Evolutionary conservation across 2,113 vertebrate species (phyloP).

Genomic region (Lycaon pictus): DNA sequence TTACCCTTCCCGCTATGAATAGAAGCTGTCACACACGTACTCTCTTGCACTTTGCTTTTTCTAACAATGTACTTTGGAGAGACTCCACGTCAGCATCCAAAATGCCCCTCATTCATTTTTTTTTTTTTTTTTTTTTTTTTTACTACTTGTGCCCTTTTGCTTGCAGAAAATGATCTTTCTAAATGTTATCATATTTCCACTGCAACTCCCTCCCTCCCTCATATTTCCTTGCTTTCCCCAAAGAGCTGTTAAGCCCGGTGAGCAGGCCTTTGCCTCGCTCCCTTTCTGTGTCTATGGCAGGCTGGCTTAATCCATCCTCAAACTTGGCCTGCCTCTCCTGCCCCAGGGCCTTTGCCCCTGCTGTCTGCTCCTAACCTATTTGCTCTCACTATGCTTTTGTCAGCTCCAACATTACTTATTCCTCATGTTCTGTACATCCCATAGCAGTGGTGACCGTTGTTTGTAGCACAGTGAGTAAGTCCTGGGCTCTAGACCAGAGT

Average conservation of each 20-base stretch:
- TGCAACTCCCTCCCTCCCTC: neutral
- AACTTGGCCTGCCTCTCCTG: neutral
- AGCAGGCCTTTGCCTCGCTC: neutral
- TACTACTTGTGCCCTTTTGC: neutral
- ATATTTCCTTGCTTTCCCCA: neutral
- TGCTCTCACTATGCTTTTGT: neutral
- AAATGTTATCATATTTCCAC: neutral
- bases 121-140: neutral
- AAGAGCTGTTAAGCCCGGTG: neutral
- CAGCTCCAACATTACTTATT: neutral
- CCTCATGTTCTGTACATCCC: fast-evolving
- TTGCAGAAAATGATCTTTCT: neutral
- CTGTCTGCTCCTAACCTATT: neutral
- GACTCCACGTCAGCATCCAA: neutral
- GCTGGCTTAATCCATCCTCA: neutral
- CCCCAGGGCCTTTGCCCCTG: neutral
- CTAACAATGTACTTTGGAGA: neutral
- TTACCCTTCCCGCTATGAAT: fast-evolving
- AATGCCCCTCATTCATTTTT: neutral
- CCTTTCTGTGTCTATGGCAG: neutral
- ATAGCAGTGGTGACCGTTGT: fast-evolving
- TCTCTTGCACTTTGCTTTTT: neutral
- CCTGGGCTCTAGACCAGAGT: neutral
- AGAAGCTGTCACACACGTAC: neutral
- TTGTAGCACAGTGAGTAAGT: too few relatives aligned